Evolutionary conservation across 2,797 vertebrate species (phyloP).

Genomic region (Sphenopsis melanotis): DNA sequence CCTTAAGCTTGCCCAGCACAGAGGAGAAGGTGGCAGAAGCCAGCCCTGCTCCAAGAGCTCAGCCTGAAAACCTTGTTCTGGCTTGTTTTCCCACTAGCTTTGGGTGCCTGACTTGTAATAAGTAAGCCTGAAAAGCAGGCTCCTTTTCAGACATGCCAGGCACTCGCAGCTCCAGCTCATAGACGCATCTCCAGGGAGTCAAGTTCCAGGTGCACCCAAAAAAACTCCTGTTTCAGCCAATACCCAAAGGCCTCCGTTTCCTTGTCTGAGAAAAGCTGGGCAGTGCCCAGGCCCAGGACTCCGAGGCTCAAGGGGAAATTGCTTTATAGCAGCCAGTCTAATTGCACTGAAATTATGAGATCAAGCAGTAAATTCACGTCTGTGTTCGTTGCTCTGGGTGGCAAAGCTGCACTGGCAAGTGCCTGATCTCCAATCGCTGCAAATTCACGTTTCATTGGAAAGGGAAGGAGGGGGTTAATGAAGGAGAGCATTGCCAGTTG

Average conservation of each 20-base stretch:
- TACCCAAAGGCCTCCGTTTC: not conserved
- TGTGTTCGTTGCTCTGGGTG: constrained; percentile 22
- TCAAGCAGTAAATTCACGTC: constrained; percentile 55
- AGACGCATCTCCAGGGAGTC: constrained; percentile 30
- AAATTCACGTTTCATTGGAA: constrained; percentile 13
- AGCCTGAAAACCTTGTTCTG: constrained; percentile 52
- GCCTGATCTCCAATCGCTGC: not conserved
- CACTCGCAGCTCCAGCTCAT: not conserved
- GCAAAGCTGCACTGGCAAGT: not conserved
- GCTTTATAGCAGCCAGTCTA: constrained; percentile 45
- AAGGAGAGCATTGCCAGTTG: constrained; percentile 60
- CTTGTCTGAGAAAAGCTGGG: constrained; percentile 9
- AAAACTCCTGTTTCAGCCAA: not conserved
- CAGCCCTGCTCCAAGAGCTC: not conserved
- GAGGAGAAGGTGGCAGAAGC: not conserved
- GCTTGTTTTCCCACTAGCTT: constrained; percentile 46
- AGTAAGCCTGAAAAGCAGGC: constrained; percentile 65
- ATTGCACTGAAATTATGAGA: constrained; percentile 51
- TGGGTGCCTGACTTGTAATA: constrained; percentile 36
- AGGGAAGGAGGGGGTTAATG: constrained; percentile 63
- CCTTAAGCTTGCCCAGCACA: not conserved
- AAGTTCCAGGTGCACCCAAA: constrained; percentile 59
- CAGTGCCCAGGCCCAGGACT: constrained; percentile 9
- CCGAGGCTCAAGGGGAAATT: constrained; percentile 33
- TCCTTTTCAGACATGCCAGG: constrained; percentile 58